These are phyloP conservation scores for Itoplectis maculator DNA, from an alignment of 2,888 invertebrate species.

Conservation along the genomic window DNA sequence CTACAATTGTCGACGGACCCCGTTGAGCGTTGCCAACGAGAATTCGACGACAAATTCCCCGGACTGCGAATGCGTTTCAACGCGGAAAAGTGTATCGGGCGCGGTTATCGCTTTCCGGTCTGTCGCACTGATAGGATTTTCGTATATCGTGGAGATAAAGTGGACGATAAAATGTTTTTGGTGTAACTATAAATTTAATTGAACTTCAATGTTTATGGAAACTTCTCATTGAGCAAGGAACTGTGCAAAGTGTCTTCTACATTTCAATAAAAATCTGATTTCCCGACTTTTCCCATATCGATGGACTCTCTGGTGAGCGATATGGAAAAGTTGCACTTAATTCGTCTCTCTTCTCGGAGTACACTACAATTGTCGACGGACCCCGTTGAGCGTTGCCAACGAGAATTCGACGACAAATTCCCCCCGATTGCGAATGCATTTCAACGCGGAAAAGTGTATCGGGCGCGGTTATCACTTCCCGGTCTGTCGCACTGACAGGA, in stretches of 20 bases:
- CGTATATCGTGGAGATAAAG: background rate
- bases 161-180: no score
- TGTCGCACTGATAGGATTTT: background rate
- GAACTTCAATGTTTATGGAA: no score
- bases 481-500: background rate
- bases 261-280: no score
- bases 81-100: background rate
- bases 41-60: background rate
- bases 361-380: background rate
- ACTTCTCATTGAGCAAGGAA: no score
- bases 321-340: slow-evolving; percentile 55
- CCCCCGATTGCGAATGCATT: background rate
- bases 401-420: background rate
- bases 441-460: slow-evolving; percentile 3
- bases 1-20: slow-evolving; percentile 5
- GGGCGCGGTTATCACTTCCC: background rate
- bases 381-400: slow-evolving; percentile 9
- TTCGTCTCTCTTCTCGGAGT: slow-evolving; percentile 45
- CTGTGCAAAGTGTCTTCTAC: no score
- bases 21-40: slow-evolving; percentile 7
- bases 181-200: no score
- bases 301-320: no score
- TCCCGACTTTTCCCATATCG: no score
- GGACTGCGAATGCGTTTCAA: background rate
- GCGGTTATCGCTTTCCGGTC: background rate